Evolutionary conservation across 2,113 vertebrate species (phyloP), one percentile per base, ranked within the genome.

Genomic region (Calcarius ornatus): DNA sequence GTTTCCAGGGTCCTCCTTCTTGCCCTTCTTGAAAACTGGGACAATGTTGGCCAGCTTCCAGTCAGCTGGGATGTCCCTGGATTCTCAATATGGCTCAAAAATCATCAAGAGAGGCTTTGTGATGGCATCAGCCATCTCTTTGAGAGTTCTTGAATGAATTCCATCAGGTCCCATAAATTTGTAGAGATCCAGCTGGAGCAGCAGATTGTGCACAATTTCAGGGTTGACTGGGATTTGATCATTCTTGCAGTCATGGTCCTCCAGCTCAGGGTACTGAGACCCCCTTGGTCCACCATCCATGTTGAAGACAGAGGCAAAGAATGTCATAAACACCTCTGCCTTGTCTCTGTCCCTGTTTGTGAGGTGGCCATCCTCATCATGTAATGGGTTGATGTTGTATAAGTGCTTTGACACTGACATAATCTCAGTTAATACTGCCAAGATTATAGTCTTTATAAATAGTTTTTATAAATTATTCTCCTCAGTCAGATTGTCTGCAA

Each of bases 41-140:
- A 23, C 40, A 33, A 33, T 10, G 5, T 60, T 60, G 1, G 0
- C 38, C 27, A 45, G 28, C 33, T 60, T 37, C 27, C 45, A 45
- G 45, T 68, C 27, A 60, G 5, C 38, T 60, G 64, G 10, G 38
- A 38, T 0, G 0, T 45, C 9, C 30, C 23, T 0, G 0, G 33
- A 38, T 60, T 53, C 15, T 33, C 38, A 60, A 4, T n/a, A 28
- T 33, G 23, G 54, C 15, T 60, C 18, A 60, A 45, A 77, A n/a
- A 45, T 45, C 45, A 37, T 86, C 38, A 28, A 19, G 15, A 69
- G 38, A 45, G 15, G 33, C 22, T 77, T 77, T 86, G 3, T 59
- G 27, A 43, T 77, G 33, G 22, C 27, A 51, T 60, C 33, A 77
- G 15, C 38, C 8, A 38, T 33, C 11, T 53, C 19, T 60, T 69